A percentile compares a stretch with the other conserved stretches of the same genome.
These are phyloP conservation scores for Catharus fuscescens DNA, from an alignment of 2,113 vertebrate genomes.

Conservation along the genomic window DNA sequence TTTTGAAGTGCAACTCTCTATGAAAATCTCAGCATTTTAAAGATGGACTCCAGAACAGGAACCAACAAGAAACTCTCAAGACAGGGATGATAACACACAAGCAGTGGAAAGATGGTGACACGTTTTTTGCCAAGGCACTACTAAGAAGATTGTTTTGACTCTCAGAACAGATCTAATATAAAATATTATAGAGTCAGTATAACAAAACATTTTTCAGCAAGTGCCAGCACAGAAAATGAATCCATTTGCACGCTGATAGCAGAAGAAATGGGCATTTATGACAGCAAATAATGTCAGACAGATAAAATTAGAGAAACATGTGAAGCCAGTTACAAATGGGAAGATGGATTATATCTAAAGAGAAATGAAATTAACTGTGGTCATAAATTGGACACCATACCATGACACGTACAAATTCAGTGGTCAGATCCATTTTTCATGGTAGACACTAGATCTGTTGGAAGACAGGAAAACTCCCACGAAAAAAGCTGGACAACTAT, in stretches of 20 bases:
- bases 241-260: background rate
- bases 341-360: background rate
- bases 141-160: background rate
- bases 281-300: background rate
- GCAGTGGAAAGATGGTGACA: background rate
- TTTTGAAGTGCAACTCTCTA: background rate
- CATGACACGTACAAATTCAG: background rate
- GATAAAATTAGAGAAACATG: background rate
- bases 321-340: background rate
- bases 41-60: background rate
- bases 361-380: background rate
- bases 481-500: background rate
- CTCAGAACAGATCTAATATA: background rate
- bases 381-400: background rate
- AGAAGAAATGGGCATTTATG: background rate
- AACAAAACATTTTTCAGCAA: background rate
- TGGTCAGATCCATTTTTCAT: background rate
- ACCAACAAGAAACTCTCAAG: background rate
- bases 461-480: background rate
- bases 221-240: background rate
- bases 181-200: background rate
- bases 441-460: background rate
- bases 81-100: rapidly evolving
- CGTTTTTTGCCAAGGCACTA: background rate
- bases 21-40: background rate